These are phyloP conservation scores for Odontophorus gujanensis DNA, from an alignment of 2,113 vertebrate species.

Conservation along the genomic window DNA sequence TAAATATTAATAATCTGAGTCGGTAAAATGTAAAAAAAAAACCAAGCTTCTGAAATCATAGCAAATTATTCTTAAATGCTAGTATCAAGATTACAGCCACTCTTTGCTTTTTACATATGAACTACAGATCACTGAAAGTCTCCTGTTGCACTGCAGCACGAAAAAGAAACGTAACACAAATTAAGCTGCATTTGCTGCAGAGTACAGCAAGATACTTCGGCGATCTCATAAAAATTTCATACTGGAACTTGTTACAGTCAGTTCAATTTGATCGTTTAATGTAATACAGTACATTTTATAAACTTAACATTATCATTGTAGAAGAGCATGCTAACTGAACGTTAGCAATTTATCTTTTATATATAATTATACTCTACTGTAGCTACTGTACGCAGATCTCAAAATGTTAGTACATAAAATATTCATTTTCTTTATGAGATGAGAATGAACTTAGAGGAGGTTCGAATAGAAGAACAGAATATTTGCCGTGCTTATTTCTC, in stretches of 20 bases:
- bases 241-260: slow-evolving; percentile 73
- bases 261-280: slow-evolving; percentile 74
- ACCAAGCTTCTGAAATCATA: slow-evolving; percentile 43
- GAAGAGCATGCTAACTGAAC: slow-evolving; percentile 74
- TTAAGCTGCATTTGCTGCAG: slow-evolving; percentile 47
- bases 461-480: slow-evolving; percentile 68
- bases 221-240: slow-evolving; percentile 70
- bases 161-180: slow-evolving; percentile 34
- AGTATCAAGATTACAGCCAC: slow-evolving; percentile 25
- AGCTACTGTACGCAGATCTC: slow-evolving; percentile 74
- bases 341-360: slow-evolving; percentile 73
- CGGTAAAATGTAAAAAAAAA: not conserved
- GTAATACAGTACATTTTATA: slow-evolving; percentile 78
- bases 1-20: slow-evolving; percentile 38
- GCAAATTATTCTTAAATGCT: slow-evolving; percentile 36
- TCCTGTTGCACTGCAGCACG: slow-evolving; percentile 74
- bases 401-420: slow-evolving; percentile 78
- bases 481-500: slow-evolving; percentile 74
- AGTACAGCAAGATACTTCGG: slow-evolving; percentile 67
- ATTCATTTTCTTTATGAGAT: slow-evolving; percentile 72
- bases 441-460: slow-evolving; percentile 63
- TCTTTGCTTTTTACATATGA: slow-evolving; percentile 52
- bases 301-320: slow-evolving; percentile 73
- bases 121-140: slow-evolving; percentile 65
- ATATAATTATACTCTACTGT: slow-evolving; percentile 75